Evolutionary conservation across 2,888 invertebrate genomes (phyloP).

Genomic region (Eupithecia centaureata): DNA sequence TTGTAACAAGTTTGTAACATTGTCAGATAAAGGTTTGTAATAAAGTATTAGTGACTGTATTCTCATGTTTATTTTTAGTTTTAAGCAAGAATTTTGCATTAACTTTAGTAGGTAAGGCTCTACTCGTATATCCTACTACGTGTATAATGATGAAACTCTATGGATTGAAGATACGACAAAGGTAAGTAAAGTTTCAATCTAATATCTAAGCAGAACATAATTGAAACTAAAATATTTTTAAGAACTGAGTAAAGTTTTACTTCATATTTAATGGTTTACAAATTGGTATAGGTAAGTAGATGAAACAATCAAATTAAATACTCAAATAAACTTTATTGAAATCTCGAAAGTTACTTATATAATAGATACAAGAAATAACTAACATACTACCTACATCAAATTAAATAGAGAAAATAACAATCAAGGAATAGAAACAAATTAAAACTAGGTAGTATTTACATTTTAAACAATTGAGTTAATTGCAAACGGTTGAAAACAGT

Average conservation of each 20-base stretch:
- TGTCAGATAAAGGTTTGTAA: slow-evolving; percentile 63
- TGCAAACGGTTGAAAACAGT: not conserved
- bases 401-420: no score
- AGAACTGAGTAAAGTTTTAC: no score
- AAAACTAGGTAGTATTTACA: no score
- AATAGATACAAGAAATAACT: not conserved
- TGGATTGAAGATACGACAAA: not conserved
- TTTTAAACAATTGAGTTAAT: no score
- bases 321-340: not conserved
- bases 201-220: no score
- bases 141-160: not conserved
- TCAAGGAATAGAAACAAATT: no score
- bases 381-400: not conserved
- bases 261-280: no score
- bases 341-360: no score
- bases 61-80: slow-evolving; percentile 51
- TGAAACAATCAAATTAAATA: not conserved
- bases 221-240: no score
- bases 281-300: not conserved
- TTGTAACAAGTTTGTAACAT: slow-evolving; percentile 44
- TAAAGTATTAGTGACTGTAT: slow-evolving; percentile 70
- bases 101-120: not conserved
- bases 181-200: not conserved
- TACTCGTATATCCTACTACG: no score
- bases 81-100: slow-evolving; percentile 13